Evolutionary conservation across 2,113 vertebrate genomes (phyloP), one percentile per base, ranked within the genome.

Genomic region (human): DNA sequence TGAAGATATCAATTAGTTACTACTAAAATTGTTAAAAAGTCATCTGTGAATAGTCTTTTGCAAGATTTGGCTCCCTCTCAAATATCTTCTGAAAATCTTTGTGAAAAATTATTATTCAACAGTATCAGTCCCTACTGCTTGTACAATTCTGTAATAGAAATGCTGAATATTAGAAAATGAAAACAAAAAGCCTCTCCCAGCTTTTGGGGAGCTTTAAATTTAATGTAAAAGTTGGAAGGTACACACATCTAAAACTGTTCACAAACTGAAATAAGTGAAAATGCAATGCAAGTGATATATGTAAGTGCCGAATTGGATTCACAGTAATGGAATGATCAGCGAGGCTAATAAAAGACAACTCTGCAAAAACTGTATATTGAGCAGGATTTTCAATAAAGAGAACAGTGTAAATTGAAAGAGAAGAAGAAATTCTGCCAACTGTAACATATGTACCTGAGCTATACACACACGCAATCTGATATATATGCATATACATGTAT

Each of bases 341-440:
- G 76, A 94, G 79, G 89, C 94, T 97, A 98, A 93, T 94, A 88
- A 97, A 83, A 97, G 78, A 40, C 43, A 96, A 18, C 35, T 83
- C 96, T 64, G 23, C n/a, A 80, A 93, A 95, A 90, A 93, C 86
- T 52, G 48, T 89, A 83, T 89, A 45, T 40, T 55, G 55, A 94
- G 40, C 22, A 79, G 25, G 11, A 35, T 94, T 92, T 95, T 97
- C 70, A 84, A 20, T 64, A 73, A 93, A 85, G 79, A 94, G 16
- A 96, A 45, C 2, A 45, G 57, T 75, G n/a, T 87, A 93, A 70
- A 97, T 81, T 94, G 52, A 38, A 97, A 93, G 40, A 61, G 30
- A n/a, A 55, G 78, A 87, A 85, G 50, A 95, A 92, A 83, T 40
- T 78, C 40, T 89, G 22, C 52, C 10, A 9, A 48, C 32, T 88